Evolutionary conservation across 35 echinoderm and acorn worm species (phyloP).

Genomic region (Apostichopus japonicus): DNA sequence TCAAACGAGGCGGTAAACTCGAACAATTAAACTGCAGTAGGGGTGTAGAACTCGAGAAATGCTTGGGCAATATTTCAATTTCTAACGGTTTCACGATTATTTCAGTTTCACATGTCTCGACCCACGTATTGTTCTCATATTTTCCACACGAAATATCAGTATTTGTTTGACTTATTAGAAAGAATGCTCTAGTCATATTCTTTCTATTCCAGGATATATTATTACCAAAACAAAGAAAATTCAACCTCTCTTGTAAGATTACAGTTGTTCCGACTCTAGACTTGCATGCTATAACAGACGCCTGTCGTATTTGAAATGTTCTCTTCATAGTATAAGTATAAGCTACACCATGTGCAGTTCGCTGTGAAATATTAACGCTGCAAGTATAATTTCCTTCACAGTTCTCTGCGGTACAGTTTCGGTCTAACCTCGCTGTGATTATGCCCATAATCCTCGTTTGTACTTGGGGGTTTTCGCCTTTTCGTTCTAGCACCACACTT

Average conservation of each 20-base stretch:
- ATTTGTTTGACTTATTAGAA: not conserved
- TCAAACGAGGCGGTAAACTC: not conserved
- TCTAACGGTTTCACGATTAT: not conserved
- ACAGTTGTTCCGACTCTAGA: not conserved
- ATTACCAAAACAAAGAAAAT: not conserved
- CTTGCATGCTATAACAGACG: not conserved
- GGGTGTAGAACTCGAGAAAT: not conserved
- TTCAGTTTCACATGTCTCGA: not conserved
- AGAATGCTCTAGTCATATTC: not conserved
- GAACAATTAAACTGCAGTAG: not conserved
- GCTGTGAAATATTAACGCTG: too few species aligned
- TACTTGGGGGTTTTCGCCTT: not conserved
- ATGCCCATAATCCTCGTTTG: not conserved
- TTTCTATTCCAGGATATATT: not conserved
- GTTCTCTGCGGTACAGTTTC: too few species aligned
- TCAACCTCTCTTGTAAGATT: not conserved
- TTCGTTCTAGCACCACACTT: not conserved
- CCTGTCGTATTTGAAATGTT: not conserved
- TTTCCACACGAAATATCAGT: not conserved
- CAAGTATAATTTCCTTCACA: too few species aligned
- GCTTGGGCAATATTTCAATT: not conserved
- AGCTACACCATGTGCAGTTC: too few species aligned
- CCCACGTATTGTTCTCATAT: not conserved
- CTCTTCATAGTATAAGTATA: not conserved
- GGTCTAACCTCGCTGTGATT: not conserved